Percentiles rank a stretch among this genome's conserved stretches.
Evolutionary conservation across 2,888 invertebrate species (phyloP).

Genomic region (Clostera curtula): DNA sequence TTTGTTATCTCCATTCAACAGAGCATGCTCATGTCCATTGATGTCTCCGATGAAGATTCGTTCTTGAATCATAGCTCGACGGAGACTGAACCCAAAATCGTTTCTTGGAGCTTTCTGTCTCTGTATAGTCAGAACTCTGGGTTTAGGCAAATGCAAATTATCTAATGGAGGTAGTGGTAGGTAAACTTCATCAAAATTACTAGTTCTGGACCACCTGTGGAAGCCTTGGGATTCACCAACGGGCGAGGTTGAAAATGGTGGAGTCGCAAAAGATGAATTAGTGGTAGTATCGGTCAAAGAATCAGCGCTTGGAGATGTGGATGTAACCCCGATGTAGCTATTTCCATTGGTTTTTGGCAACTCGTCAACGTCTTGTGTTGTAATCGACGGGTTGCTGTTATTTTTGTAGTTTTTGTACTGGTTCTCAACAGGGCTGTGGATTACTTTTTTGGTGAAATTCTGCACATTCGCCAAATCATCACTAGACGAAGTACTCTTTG

Average conservation of each 20-base stretch:
- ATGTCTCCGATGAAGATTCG: conserved; percentile 65
- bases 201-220: conserved; percentile 85
- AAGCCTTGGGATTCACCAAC: conserved; percentile 90
- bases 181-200: conserved; percentile 83
- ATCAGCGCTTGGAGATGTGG: conserved; percentile 88
- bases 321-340: conserved; percentile 79
- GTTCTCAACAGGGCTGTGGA: conserved; percentile 69
- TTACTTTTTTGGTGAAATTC: conserved; percentile 71
- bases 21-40: conserved; percentile 47
- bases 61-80: conserved; percentile 89
- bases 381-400: conserved; percentile 56
- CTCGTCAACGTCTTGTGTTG: conserved; percentile 58
- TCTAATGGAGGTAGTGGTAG: conserved; percentile 82
- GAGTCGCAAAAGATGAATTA: conserved; percentile 90
- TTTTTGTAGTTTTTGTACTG: conserved; percentile 66
- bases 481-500: conserved; percentile 66
- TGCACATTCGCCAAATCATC: conserved; percentile 64
- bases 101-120: conserved; percentile 88
- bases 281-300: conserved; percentile 88
- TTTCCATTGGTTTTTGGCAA: conserved; percentile 64
- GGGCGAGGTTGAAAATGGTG: conserved; percentile 89
- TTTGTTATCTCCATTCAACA: conserved; percentile 55
- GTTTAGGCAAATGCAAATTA: conserved; percentile 80
- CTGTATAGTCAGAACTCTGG: conserved; percentile 84
- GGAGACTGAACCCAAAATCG: conserved; percentile 95